These are phyloP conservation scores for Sebastes oblongus DNA, from an alignment of 2,797 vertebrate species.

Conservation along the genomic window DNA sequence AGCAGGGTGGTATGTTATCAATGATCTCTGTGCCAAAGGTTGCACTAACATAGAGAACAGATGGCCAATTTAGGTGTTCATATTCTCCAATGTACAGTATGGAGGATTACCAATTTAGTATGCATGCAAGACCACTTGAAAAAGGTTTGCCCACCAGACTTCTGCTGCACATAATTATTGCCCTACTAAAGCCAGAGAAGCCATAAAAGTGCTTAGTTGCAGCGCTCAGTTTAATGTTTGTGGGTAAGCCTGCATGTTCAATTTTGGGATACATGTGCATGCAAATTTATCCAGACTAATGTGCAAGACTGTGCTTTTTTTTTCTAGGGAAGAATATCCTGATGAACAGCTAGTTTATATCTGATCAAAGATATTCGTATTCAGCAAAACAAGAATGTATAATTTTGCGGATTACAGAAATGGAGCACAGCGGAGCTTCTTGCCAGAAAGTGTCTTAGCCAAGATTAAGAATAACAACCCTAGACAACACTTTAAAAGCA, in stretches of 20 bases:
- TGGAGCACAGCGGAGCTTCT: constrained; percentile 44
- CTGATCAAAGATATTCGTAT: constrained; percentile 78
- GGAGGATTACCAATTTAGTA: constrained; percentile 27
- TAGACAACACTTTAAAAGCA: constrained; percentile 58
- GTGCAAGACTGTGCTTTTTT: constrained; percentile 49
- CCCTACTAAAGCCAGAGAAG: constrained; percentile 41
- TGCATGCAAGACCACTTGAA: constrained; percentile 25
- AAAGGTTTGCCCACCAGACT: constrained; percentile 18
- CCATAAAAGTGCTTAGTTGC: constrained; percentile 63
- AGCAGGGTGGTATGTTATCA: not conserved
- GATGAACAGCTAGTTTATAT: constrained; percentile 68
- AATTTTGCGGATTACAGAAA: constrained; percentile 71
- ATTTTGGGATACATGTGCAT: constrained; percentile 29
- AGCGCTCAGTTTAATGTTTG: constrained; percentile 27
- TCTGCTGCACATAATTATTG: constrained; percentile 47
- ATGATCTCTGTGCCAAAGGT: constrained; percentile 14
- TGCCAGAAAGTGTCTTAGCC: constrained; percentile 54
- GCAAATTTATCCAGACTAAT: constrained; percentile 50
- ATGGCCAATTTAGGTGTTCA: constrained; percentile 23
- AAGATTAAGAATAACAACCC: constrained; percentile 65
- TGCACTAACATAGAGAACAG: not conserved
- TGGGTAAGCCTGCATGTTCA: constrained; percentile 24
- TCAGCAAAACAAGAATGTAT: constrained; percentile 77
- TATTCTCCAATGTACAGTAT: constrained; percentile 6
- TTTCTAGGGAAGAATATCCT: constrained; percentile 44